Conservation (phyloP, 2,797 vertebrate species). For the Masticophis lateralis region DNA sequence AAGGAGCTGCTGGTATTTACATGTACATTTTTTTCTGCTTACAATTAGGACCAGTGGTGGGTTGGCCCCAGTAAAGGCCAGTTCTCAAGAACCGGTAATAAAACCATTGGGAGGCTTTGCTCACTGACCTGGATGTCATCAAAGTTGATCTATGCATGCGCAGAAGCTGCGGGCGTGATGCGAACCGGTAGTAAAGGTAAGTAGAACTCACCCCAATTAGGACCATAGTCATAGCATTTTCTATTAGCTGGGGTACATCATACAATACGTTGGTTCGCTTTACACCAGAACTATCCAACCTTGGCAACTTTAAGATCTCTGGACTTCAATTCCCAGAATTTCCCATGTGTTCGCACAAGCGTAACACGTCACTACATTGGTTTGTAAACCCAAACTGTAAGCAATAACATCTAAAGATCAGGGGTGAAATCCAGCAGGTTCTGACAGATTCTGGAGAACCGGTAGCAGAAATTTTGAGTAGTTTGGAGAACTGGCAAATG, state of each 20-base stretch:
- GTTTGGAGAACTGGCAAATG: too few species aligned
- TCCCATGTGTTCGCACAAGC: background rate
- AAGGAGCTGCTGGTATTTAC: slow-evolving; percentile 32
- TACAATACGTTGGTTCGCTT: background rate
- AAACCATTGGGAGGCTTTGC: too few species aligned
- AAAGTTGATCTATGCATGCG: too few species aligned
- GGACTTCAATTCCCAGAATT: background rate
- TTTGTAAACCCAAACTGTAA: background rate
- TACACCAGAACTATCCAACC: background rate
- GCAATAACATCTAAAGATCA: background rate
- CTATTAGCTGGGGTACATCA: background rate
- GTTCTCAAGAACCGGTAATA: too few species aligned
- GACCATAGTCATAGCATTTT: slow-evolving; percentile 33
- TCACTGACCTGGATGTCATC: too few species aligned
- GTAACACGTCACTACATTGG: background rate
- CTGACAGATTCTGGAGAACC: too few species aligned
- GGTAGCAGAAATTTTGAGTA: too few species aligned
- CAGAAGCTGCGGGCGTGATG: too few species aligned
- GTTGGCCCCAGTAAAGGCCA: too few species aligned
- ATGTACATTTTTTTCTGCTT: slow-evolving; percentile 2
- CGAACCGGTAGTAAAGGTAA: too few species aligned
- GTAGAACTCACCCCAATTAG: background rate
- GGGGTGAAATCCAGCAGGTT: too few species aligned
- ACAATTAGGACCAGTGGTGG: slow-evolving; percentile 18
- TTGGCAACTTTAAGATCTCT: background rate